A percentile compares a stretch with the other conserved stretches of the same genome.
phyloP scores from a whole-genome alignment of 2,888 invertebrate species.

The Harmothoe impar region DNA sequence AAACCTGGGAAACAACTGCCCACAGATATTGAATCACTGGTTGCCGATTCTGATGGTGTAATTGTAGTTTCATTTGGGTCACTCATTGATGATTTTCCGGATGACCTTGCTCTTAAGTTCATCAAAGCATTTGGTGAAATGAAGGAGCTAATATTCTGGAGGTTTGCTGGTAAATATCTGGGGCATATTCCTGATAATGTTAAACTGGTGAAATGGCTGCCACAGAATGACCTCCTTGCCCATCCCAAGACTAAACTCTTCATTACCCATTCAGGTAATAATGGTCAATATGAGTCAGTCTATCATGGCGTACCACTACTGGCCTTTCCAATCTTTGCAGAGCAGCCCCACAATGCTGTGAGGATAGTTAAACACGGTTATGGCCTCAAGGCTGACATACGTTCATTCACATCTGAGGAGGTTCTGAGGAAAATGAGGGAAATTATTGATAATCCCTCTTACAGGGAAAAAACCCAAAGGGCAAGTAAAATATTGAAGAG shows the following conservation, averaged over 20 bases:
- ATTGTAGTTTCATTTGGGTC: conserved; percentile 62
- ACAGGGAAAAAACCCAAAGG: conserved; percentile 21
- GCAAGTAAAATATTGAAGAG: conserved; percentile 29
- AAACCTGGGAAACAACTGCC: conserved; percentile 23
- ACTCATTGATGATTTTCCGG: conserved; percentile 11
- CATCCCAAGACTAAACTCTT: conserved; percentile 60
- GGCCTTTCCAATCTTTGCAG: conserved; percentile 45
- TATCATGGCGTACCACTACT: conserved; percentile 62
- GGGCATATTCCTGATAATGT: conserved; percentile 8
- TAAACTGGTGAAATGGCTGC: conserved; percentile 30
- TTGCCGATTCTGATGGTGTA: neutral
- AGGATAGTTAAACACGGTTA: conserved; percentile 37
- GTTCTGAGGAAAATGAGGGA: neutral
- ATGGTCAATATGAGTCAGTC: conserved; percentile 58
- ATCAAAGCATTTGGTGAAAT: neutral
- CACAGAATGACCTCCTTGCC: conserved; percentile 61
- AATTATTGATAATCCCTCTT: neutral
- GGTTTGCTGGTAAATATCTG: neutral
- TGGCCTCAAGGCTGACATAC: conserved; percentile 27
- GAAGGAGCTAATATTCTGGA: conserved; percentile 11
- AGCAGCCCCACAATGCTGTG: conserved; percentile 50
- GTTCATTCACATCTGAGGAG: neutral
- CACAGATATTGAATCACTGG: neutral
- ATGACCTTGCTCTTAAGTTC: neutral
- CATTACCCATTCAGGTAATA: conserved; percentile 59